phyloP scores from a whole-genome alignment of 1,140 invertebrate species.

The Bombyx mandarina region DNA sequence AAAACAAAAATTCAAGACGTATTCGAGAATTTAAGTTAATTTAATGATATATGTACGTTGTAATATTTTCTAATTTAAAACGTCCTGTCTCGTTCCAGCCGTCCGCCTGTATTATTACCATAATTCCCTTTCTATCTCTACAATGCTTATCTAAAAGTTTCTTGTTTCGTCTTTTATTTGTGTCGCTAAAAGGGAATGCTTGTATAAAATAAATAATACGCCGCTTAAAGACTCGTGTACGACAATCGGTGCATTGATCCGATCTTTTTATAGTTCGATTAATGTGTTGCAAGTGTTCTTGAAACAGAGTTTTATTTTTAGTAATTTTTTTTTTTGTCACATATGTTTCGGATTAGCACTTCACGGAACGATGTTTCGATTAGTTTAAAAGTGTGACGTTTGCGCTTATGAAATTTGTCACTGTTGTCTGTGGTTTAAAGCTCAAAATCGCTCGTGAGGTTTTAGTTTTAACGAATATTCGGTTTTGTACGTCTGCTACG shows the following conservation, averaged over 20 bases:
- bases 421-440: too few species aligned
- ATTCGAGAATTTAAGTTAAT: not conserved
- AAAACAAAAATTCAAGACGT: too few species aligned
- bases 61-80: conserved; percentile 47
- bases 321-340: conserved; percentile 50
- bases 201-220: conserved; percentile 64
- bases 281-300: conserved; percentile 42
- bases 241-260: conserved; percentile 58
- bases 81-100: conserved; percentile 29
- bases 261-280: conserved; percentile 54
- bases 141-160: conserved; percentile 61
- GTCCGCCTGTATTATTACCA: conserved; percentile 47
- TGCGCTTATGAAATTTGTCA: not conserved
- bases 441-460: too few species aligned
- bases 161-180: conserved; percentile 46
- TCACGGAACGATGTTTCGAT: conserved; percentile 49
- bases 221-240: conserved; percentile 61
- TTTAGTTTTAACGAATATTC: too few species aligned
- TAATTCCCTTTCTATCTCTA: conserved; percentile 39
- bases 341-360: conserved; percentile 66
- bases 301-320: conserved; percentile 61
- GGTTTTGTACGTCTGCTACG: too few species aligned
- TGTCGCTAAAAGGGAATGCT: conserved; percentile 64
- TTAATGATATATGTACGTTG: not conserved
- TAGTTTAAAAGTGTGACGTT: conserved; percentile 10